These are phyloP conservation scores for Tillus elongatus DNA, from an alignment of 2,888 invertebrate genomes.

Conservation along the genomic window DNA sequence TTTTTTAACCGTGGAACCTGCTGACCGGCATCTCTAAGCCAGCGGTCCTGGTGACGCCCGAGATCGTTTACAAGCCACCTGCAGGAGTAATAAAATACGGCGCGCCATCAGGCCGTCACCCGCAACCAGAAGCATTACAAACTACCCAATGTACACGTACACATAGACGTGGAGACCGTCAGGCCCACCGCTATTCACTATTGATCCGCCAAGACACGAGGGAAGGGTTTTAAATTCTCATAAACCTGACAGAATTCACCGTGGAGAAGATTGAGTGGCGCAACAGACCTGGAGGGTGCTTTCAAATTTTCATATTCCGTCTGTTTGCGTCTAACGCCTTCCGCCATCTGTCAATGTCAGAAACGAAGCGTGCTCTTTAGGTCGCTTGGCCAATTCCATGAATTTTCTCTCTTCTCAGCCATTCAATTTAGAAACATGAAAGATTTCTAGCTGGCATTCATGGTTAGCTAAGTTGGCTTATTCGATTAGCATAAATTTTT, in stretches of 20 bases:
- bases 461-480: constrained; percentile 23
- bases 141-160: too few species aligned
- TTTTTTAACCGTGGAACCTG: too few species aligned
- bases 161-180: constrained; percentile 25
- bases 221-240: constrained; percentile 38
- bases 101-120: constrained; percentile 8
- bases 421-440: constrained; percentile 31
- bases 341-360: constrained; percentile 34
- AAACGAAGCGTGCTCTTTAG: constrained; percentile 26
- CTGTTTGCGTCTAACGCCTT: constrained; percentile 31
- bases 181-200: constrained; percentile 23
- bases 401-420: constrained; percentile 24
- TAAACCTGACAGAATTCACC: constrained; percentile 35
- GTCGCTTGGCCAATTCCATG: constrained; percentile 31
- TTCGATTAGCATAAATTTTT: constrained; percentile 32
- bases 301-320: constrained; percentile 35
- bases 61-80: constrained; percentile 16
- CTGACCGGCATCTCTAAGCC: too few species aligned
- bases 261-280: constrained; percentile 34
- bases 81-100: constrained; percentile 17
- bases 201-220: constrained; percentile 27
- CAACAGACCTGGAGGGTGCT: constrained; percentile 31
- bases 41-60: too few species aligned
- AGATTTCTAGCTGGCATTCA: constrained; percentile 25
- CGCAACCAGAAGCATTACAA: constrained; percentile 20